These are phyloP conservation scores for Mormoops blainvillei DNA, from an alignment of 2,113 vertebrate genomes.

Conservation along the genomic window DNA sequence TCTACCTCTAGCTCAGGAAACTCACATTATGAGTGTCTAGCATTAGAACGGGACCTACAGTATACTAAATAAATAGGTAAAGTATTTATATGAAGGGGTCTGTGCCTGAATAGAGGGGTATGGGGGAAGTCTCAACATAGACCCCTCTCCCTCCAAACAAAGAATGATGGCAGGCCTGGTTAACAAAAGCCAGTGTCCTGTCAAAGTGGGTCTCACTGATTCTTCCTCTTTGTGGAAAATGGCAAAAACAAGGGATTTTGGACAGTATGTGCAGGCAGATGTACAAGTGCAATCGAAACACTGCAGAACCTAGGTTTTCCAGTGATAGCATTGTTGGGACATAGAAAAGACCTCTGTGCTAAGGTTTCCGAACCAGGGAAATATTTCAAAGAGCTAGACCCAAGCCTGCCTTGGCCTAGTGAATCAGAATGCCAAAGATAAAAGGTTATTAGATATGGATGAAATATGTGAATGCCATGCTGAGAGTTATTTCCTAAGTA, in stretches of 20 bases:
- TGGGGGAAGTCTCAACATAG: background rate
- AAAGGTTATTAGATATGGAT: background rate
- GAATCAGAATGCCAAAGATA: background rate
- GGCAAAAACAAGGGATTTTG: background rate
- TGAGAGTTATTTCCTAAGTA: slow-evolving; percentile 26
- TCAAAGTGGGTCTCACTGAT: background rate
- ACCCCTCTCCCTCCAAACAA: background rate
- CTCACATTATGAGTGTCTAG: background rate
- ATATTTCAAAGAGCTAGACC: background rate
- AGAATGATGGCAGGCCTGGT: background rate
- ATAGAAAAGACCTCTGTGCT: background rate
- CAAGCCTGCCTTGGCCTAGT: background rate
- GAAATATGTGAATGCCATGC: background rate
- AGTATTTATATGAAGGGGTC: background rate
- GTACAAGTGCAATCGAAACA: background rate
- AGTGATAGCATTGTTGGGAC: background rate
- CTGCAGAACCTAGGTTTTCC: background rate
- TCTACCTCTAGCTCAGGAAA: background rate
- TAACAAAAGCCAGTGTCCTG: background rate
- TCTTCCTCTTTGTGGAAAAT: background rate
- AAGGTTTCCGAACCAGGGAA: background rate
- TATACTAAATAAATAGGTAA: background rate
- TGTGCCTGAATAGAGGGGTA: background rate
- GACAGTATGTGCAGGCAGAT: background rate
- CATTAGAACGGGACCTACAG: background rate